phyloP scores from a whole-genome alignment of 2,113 vertebrate genomes.

The Prionailurus bengalensis region DNA sequence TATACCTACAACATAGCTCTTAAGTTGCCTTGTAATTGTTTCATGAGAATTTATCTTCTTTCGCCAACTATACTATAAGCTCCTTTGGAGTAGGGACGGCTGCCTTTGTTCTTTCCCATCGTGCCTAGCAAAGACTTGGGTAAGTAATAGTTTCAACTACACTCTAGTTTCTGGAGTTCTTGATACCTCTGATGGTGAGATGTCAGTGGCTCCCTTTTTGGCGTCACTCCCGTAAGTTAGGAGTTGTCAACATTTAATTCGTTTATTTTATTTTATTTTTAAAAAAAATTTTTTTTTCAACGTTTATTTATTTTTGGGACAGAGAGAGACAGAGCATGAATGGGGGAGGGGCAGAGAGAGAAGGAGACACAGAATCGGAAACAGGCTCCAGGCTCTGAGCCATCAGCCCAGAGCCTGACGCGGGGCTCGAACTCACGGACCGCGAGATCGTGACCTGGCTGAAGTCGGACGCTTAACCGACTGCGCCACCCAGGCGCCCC shows the following conservation, averaged over 20 bases:
- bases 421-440: too few species aligned
- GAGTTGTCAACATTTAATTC: conserved; percentile 34
- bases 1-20: not conserved
- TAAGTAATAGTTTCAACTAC: conserved; percentile 45
- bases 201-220: conserved; percentile 26
- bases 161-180: conserved; percentile 58
- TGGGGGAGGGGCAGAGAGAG: too few species aligned
- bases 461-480: too few species aligned
- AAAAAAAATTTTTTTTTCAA: too few species aligned
- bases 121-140: conserved; percentile 41
- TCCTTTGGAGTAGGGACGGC: not conserved
- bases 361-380: too few species aligned
- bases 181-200: conserved; percentile 18
- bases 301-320: too few species aligned
- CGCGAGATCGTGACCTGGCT: too few species aligned
- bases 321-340: too few species aligned
- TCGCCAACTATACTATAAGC: not conserved
- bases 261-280: not conserved
- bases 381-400: too few species aligned
- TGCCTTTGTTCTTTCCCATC: conserved; percentile 61
- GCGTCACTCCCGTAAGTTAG: not conserved
- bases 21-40: conserved; percentile 49
- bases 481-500: too few species aligned
- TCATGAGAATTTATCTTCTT: conserved; percentile 55
- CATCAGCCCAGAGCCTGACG: too few species aligned